Conservation (phyloP, 2,888 invertebrate genomes). For the Drosophila koepferae region DNA sequence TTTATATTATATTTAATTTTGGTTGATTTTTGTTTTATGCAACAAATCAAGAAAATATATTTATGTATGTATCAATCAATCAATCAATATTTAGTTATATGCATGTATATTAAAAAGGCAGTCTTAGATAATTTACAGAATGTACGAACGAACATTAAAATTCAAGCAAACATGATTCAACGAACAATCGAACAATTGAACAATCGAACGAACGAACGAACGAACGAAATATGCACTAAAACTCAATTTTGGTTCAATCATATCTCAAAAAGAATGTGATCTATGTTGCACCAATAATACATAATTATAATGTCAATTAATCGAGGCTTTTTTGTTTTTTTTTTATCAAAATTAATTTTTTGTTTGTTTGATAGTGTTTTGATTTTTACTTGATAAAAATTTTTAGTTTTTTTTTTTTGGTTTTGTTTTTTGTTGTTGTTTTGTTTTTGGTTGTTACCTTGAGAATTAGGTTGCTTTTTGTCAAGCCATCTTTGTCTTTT, state of each 20-base stretch:
- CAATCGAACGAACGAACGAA: constrained; percentile 67
- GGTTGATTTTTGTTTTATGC: constrained; percentile 31
- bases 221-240: constrained; percentile 80
- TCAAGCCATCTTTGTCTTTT: constrained; percentile 97
- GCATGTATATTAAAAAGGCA: constrained; percentile 72
- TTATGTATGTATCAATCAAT: constrained; percentile 43
- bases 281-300: constrained; percentile 69
- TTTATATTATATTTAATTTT: neutral
- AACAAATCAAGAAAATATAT: constrained; percentile 70
- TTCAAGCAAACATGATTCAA: constrained; percentile 81
- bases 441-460: constrained; percentile 90
- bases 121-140: constrained; percentile 81
- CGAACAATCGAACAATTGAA: constrained; percentile 78
- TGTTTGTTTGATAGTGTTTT: constrained; percentile 52
- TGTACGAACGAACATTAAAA: constrained; percentile 80
- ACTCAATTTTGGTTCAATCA: constrained; percentile 74
- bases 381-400: constrained; percentile 38
- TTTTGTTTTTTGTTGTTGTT: constrained; percentile 45
- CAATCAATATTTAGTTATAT: constrained; percentile 39
- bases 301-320: constrained; percentile 74
- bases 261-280: constrained; percentile 71
- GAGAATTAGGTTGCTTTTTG: constrained; percentile 99
- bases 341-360: constrained; percentile 64
- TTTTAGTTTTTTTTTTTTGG: constrained; percentile 58
- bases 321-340: constrained; percentile 69